Base-by-base conservation (phyloP, 1,140 invertebrate species). In the Campoletis sonorensis region DNA sequence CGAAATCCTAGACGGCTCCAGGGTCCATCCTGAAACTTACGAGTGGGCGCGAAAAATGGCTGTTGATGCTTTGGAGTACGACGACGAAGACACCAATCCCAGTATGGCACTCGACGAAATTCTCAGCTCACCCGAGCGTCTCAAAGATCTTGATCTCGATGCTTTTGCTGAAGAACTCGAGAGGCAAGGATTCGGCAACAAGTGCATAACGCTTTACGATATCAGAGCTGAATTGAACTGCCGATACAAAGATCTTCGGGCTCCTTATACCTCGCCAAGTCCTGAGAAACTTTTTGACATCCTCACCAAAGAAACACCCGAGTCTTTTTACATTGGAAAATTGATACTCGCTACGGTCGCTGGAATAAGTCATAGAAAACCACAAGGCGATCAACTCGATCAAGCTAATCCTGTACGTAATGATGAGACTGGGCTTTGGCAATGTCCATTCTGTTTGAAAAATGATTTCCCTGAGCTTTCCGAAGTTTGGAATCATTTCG, bases 1-100 rank as follows among this genome's bases (percentile, higher is more conserved):
- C 0, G 98, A 99, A 93, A 98, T 99, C 0, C 91, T 99, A 5
- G 99, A 99, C 89, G 98, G 98, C 0, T 99, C 99, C 0, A 93
- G 99, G 83, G 98, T 99, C 0, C 99, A 99, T 93, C 99, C 99
- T 0, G 99, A 99, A 92, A 98, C 98, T 0, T 99, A 99, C 87
- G 40, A 99, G 90, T 99, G 98, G 98, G 99, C 99, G 0, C 92
- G 98, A 26, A 99, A 99, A 93, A 99, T 99, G 98, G 99, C 99
- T 4, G 98, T 99, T 0, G 99, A 99, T 93, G 99, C 99, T 10
- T 92, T 99, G 15, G 99, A 99, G 85, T 99, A 99, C 85, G 98
- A 99, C 85, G 98, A 99, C 86, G 97, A 98, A 87, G 97, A 98
- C 83, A 96, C 96, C 0, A 99, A 99, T 93, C 98, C 98, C 0